phyloP scores from a whole-genome alignment of 2,113 vertebrate species.

The Labeo catla region DNA sequence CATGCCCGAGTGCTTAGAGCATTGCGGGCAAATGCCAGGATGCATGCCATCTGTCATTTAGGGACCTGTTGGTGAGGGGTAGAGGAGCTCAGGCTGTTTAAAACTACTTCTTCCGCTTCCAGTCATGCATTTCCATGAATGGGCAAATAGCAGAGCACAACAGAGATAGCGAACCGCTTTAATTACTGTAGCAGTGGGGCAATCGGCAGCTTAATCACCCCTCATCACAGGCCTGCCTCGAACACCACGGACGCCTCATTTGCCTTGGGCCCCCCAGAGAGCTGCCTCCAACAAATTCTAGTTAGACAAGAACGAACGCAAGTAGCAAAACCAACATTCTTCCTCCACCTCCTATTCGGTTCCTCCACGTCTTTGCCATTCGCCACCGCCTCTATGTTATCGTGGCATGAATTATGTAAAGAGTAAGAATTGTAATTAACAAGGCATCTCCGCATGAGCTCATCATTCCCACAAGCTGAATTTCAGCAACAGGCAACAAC shows the following conservation, averaged over 20 bases:
- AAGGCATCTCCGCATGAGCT: slow-evolving; percentile 18
- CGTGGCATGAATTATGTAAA: slow-evolving; percentile 16
- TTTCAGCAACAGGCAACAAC: slow-evolving; percentile 33
- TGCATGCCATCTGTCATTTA: slow-evolving; percentile 20
- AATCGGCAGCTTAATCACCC: slow-evolving; percentile 24
- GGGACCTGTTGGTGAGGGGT: slow-evolving; percentile 12
- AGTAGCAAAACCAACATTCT: neutral
- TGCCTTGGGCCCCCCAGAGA: slow-evolving; percentile 9
- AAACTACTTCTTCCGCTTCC: neutral
- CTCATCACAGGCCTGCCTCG: slow-evolving; percentile 8
- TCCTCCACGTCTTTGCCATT: neutral
- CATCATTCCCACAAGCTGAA: neutral
- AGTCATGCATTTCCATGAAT: slow-evolving; percentile 19
- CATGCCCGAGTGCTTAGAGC: neutral
- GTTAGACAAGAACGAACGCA: neutral
- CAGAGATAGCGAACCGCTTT: slow-evolving; percentile 12
- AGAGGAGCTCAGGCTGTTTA: neutral
- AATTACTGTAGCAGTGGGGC: slow-evolving; percentile 26
- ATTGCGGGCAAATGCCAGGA: neutral
- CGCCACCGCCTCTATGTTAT: neutral
- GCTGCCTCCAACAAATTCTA: slow-evolving; percentile 5
- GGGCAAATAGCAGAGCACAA: neutral
- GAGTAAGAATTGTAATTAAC: slow-evolving; percentile 21
- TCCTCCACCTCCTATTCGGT: slow-evolving; percentile 13
- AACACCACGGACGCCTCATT: slow-evolving; percentile 10